phyloP scores from a whole-genome alignment of 2,888 invertebrate species.

The Nomada ruficornis region DNA sequence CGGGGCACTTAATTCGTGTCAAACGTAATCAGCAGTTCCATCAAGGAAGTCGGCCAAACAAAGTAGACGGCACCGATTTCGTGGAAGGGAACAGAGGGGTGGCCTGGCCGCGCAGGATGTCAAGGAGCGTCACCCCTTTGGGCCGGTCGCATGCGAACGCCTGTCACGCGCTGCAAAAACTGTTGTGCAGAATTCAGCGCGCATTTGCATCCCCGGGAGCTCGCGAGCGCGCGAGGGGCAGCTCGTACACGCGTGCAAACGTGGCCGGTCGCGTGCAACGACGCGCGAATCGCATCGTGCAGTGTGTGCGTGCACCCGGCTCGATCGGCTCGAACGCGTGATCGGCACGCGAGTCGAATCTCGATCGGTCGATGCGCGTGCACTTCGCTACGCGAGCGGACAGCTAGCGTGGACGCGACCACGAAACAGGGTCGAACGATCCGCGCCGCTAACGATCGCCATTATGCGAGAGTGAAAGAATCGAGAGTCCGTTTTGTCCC shows the following conservation, averaged over 20 bases:
- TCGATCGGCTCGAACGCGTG: conserved; percentile 65
- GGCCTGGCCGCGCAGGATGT: conserved; percentile 33
- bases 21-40: too few relatives aligned
- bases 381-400: conserved; percentile 44
- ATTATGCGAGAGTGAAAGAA: conserved; percentile 74
- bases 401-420: conserved; percentile 35
- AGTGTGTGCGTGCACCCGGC: conserved; percentile 49
- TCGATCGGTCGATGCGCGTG: conserved; percentile 63
- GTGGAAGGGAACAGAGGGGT: neutral
- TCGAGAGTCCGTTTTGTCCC: conserved; percentile 58
- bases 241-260: conserved; percentile 64
- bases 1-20: too few relatives aligned
- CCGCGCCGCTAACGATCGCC: conserved; percentile 51
- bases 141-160: conserved; percentile 25
- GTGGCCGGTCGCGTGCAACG: conserved; percentile 67
- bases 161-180: conserved; percentile 44
- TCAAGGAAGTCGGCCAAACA: too few relatives aligned
- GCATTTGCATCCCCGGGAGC: conserved; percentile 49
- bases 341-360: conserved; percentile 73
- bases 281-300: conserved; percentile 52
- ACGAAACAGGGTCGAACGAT: conserved; percentile 42
- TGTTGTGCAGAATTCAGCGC: conserved; percentile 45
- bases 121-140: conserved; percentile 33
- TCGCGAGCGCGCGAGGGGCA: conserved; percentile 42
- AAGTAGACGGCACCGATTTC: too few relatives aligned